phyloP scores from a whole-genome alignment of 2,888 invertebrate genomes.

The Drosophila austrosaltans region DNA sequence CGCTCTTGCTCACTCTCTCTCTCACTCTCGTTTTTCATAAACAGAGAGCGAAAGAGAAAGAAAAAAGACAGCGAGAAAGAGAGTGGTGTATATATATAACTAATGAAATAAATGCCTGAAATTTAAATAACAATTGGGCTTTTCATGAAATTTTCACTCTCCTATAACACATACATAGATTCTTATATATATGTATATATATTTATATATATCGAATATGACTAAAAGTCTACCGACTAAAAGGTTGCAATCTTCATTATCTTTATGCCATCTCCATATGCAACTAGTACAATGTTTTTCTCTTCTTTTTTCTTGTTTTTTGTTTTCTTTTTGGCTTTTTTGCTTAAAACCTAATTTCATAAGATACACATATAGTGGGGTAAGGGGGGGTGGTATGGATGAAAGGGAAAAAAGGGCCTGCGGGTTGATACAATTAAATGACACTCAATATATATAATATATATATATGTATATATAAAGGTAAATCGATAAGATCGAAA shows the following conservation, averaged over 20 bases:
- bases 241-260: slow-evolving; percentile 31
- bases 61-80: neutral
- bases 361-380: slow-evolving; percentile 30
- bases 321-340: slow-evolving; percentile 19
- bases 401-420: neutral
- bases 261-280: slow-evolving; percentile 24
- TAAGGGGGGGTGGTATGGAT: neutral
- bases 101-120: slow-evolving; percentile 11
- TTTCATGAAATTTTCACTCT: slow-evolving; percentile 2
- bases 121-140: slow-evolving; percentile 14
- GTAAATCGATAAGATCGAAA: slow-evolving; percentile 2
- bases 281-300: slow-evolving; percentile 33
- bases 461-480: too few species aligned
- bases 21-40: neutral
- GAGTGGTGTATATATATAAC: slow-evolving; percentile 1
- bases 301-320: neutral
- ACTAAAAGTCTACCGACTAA: slow-evolving; percentile 25
- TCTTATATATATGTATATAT: slow-evolving; percentile 10
- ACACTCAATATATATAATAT: neutral
- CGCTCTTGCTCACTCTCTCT: neutral
- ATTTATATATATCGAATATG: slow-evolving; percentile 18
- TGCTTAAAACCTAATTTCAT: slow-evolving; percentile 45
- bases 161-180: neutral
- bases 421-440: neutral
- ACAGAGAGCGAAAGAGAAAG: too few species aligned